A percentile compares a stretch with the other conserved stretches of the same genome.
Conservation (phyloP, 2,888 invertebrate species). For the Lithophane ornitopus region DNA sequence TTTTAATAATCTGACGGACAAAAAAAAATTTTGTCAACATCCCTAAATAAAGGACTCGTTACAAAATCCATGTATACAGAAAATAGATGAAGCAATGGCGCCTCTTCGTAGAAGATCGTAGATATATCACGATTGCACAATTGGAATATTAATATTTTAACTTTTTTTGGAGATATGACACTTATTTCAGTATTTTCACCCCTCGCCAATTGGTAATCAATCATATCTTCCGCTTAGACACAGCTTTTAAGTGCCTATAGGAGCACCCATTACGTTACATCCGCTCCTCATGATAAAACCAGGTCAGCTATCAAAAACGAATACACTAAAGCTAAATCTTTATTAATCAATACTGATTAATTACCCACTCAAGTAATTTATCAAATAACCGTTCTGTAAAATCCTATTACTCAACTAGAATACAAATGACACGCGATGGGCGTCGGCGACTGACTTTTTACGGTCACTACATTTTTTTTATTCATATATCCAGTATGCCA, state of each 20-base stretch:
- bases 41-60: too few relatives aligned
- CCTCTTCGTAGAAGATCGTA: too few relatives aligned
- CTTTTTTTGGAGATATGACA: background rate
- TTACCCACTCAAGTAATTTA: slow-evolving; percentile 43
- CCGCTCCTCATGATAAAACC: background rate
- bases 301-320: slow-evolving; percentile 15
- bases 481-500: slow-evolving; percentile 40
- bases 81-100: background rate
- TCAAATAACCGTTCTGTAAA: slow-evolving; percentile 66
- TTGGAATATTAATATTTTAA: background rate
- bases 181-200: background rate
- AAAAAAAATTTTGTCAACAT: too few relatives aligned
- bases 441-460: slow-evolving; percentile 52
- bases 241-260: background rate
- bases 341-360: slow-evolving; percentile 45
- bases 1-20: too few relatives aligned
- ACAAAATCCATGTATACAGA: background rate
- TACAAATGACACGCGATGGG: slow-evolving; percentile 82
- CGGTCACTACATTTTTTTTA: slow-evolving; percentile 56
- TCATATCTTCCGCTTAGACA: slow-evolving; percentile 17
- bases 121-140: background rate
- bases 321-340: slow-evolving; percentile 29
- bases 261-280: background rate
- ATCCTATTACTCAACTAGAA: slow-evolving; percentile 73
- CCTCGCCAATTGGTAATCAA: background rate